phyloP scores from a whole-genome alignment of 2,888 invertebrate genomes.

The Tenodera sinensis region DNA sequence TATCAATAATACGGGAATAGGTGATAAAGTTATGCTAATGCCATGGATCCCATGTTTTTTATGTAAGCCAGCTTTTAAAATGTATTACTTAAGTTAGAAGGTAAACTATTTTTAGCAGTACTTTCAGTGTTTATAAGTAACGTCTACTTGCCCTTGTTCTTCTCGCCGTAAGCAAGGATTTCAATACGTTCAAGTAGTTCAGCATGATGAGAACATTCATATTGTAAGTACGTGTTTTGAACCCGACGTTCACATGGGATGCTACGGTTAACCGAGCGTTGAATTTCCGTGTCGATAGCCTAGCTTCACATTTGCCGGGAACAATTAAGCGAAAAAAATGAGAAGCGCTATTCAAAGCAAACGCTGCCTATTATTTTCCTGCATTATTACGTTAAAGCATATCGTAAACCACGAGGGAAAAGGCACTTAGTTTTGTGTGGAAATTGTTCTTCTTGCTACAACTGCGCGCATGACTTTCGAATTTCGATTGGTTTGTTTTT shows the following conservation, averaged over 20 bases:
- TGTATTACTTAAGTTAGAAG: too few species aligned
- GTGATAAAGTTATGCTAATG: too few species aligned
- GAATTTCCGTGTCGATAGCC: background rate
- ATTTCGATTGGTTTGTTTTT: background rate
- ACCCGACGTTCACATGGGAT: background rate
- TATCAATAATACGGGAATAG: too few species aligned
- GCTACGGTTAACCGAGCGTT: background rate
- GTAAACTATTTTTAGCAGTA: too few species aligned
- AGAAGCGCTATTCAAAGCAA: background rate
- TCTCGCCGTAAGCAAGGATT: too few species aligned
- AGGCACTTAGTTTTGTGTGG: background rate
- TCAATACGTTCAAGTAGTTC: too few species aligned
- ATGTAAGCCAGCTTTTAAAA: too few species aligned
- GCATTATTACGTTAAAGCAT: constrained; percentile 3
- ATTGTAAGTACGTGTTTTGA: too few species aligned
- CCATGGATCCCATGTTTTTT: too few species aligned
- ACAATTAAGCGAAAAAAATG: background rate
- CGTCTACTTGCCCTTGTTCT: too few species aligned
- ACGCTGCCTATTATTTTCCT: background rate
- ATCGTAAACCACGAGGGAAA: background rate
- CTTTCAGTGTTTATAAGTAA: too few species aligned
- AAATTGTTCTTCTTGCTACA: background rate
- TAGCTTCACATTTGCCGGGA: background rate
- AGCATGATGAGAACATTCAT: too few species aligned
- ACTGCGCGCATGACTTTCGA: background rate